Conservation (phyloP, 2,888 invertebrate genomes). For the Altica lythri region DNA sequence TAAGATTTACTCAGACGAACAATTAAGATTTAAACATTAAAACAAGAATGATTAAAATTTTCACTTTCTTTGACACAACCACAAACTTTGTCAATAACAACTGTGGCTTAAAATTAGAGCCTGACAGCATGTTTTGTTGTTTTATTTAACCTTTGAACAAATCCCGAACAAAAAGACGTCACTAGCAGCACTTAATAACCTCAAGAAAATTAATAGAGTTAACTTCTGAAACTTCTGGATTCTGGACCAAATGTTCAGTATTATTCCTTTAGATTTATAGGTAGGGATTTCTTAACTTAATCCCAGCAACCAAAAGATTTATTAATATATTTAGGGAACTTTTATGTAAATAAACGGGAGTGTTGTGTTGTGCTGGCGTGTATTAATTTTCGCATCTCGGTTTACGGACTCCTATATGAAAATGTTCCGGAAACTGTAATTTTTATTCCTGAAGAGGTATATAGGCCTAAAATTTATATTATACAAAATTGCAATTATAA, state of each 20-base stretch:
- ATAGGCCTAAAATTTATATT: too few relatives aligned
- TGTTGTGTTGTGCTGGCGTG: slow-evolving; percentile 12
- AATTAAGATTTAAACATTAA: too few relatives aligned
- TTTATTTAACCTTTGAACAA: slow-evolving; percentile 13
- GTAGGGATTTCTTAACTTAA: slow-evolving; percentile 19
- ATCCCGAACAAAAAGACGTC: slow-evolving; percentile 10
- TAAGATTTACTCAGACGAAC: too few relatives aligned
- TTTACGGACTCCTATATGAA: slow-evolving; percentile 5
- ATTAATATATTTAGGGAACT: slow-evolving; percentile 24
- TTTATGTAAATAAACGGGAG: slow-evolving; percentile 24
- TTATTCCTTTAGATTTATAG: slow-evolving; percentile 31
- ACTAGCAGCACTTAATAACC: slow-evolving; percentile 17
- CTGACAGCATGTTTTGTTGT: slow-evolving; percentile 6
- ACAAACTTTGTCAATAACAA: not conserved
- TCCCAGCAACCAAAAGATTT: slow-evolving; percentile 17
- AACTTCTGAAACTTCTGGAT: slow-evolving; percentile 24
- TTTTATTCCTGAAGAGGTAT: too few relatives aligned
- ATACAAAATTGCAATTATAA: too few relatives aligned
- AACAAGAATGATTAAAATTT: too few relatives aligned
- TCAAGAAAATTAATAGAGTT: slow-evolving; percentile 23
- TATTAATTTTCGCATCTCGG: slow-evolving; percentile 11
- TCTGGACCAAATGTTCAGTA: slow-evolving; percentile 29
- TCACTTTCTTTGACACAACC: too few relatives aligned
- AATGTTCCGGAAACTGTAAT: slow-evolving; percentile 3
- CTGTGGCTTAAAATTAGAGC: slow-evolving; percentile 3